These are phyloP conservation scores for Mythimna ferrago DNA, from an alignment of 2,888 invertebrate species.

Conservation along the genomic window DNA sequence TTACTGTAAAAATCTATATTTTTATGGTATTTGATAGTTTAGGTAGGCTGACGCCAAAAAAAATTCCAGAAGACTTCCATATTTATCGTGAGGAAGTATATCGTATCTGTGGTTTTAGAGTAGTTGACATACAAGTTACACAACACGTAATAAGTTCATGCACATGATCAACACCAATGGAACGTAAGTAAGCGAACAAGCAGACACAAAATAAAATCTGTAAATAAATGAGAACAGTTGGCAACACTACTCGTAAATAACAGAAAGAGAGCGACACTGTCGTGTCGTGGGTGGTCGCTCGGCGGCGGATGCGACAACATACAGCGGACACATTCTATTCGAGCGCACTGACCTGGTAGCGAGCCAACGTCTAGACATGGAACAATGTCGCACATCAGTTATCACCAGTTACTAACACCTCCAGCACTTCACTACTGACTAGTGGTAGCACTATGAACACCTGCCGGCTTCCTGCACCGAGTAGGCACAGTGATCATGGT, in stretches of 20 bases:
- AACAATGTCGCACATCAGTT: conserved; percentile 68
- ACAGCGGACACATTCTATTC: background rate
- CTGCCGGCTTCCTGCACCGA: no score
- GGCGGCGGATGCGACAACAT: background rate
- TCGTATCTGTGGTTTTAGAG: background rate
- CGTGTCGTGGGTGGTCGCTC: background rate
- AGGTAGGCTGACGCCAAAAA: background rate
- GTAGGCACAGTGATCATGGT: no score
- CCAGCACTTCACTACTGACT: no score
- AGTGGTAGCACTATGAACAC: no score
- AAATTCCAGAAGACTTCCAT: background rate
- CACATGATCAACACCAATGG: conserved; percentile 12
- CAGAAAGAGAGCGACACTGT: background rate
- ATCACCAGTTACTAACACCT: background rate
- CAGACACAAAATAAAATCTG: conserved; percentile 15
- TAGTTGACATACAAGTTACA: background rate
- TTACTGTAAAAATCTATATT: background rate
- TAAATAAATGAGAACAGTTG: background rate
- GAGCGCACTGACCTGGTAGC: conserved; percentile 83
- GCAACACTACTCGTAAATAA: conserved; percentile 24
- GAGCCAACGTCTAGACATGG: conserved; percentile 86
- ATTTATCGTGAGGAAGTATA: background rate
- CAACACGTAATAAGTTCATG: conserved; percentile 20
- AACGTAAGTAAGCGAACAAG: conserved; percentile 20
- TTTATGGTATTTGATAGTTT: background rate